phyloP scores from a whole-genome alignment of 2,797 vertebrate species.

The Gouania willdenowi region DNA sequence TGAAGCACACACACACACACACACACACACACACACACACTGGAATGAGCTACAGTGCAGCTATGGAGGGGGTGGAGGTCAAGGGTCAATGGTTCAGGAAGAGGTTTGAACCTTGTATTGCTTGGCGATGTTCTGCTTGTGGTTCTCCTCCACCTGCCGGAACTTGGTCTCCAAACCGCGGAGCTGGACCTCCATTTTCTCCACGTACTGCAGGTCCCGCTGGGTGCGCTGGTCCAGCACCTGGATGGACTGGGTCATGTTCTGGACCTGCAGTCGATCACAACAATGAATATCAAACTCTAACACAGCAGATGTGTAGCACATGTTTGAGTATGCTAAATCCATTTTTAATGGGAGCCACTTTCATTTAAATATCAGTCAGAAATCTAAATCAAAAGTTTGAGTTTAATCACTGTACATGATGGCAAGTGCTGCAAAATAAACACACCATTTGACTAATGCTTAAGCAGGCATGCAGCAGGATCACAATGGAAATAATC shows the following conservation, averaged over 20 bases:
- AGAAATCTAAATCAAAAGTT: too few species aligned
- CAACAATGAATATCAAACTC: too few species aligned
- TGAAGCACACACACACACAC: constrained; percentile 28
- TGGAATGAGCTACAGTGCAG: constrained; percentile 14
- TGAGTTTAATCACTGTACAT: too few species aligned
- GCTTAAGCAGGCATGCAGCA: too few species aligned
- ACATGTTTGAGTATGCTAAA: too few species aligned
- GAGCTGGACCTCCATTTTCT: constrained; percentile 98
- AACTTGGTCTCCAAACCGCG: constrained; percentile 96
- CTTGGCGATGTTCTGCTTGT: constrained; percentile 96
- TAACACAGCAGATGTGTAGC: too few species aligned
- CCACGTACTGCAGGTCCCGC: constrained; percentile 94
- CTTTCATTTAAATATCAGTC: too few species aligned
- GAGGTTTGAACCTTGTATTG: constrained; percentile 90
- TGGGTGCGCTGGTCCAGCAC: constrained; percentile 96
- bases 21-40: constrained; percentile 30
- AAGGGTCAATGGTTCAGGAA: constrained; percentile 9
- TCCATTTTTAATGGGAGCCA: too few species aligned
- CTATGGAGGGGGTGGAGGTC: neutral
- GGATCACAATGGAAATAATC: too few species aligned
- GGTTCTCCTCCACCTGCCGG: constrained; percentile 95
- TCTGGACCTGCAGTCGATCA: constrained; percentile 84
- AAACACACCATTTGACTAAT: too few species aligned
- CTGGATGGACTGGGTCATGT: constrained; percentile 98
- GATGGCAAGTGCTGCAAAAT: too few species aligned